A percentile compares a stretch with the other conserved stretches of the same genome.
These are phyloP conservation scores for Indicator maculatus DNA, from an alignment of 2,113 vertebrate genomes.

Conservation along the genomic window DNA sequence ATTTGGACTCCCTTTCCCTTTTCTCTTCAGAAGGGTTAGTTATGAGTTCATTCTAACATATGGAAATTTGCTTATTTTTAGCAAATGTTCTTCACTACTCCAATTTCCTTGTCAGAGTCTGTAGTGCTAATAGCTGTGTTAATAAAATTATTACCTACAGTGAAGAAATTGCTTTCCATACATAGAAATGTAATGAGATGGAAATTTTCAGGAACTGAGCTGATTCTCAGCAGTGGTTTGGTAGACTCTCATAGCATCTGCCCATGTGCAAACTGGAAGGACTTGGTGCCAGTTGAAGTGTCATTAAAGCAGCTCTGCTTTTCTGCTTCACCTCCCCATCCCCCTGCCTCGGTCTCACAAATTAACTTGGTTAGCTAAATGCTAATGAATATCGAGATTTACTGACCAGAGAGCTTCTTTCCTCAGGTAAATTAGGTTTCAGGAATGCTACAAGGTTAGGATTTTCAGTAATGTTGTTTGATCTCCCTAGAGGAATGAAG, in stretches of 20 bases:
- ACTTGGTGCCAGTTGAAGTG: not conserved
- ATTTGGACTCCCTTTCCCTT: not conserved
- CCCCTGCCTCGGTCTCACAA: not conserved
- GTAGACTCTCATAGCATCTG: constrained; percentile 34
- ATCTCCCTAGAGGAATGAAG: not conserved
- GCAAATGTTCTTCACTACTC: constrained; percentile 3
- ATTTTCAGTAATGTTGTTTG: not conserved
- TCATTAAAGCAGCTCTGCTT: not conserved
- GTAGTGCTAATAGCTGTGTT: not conserved
- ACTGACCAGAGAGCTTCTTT: not conserved
- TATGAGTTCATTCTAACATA: not conserved
- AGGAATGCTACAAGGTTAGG: not conserved
- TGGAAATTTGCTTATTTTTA: constrained; percentile 47
- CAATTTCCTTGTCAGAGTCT: not conserved
- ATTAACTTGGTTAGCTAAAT: not conserved
- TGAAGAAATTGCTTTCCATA: constrained; percentile 26
- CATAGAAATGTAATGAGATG: constrained; percentile 25
- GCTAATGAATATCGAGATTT: not conserved
- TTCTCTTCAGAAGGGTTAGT: not conserved
- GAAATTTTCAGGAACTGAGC: constrained; percentile 15
- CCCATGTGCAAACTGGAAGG: not conserved
- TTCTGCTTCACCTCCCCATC: not conserved
- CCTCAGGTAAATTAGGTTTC: not conserved
- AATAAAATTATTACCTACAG: constrained; percentile 46
- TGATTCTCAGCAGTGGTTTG: constrained; percentile 34